These are phyloP conservation scores for Melozone crissalis DNA, from an alignment of 2,113 vertebrate genomes.

Conservation along the genomic window DNA sequence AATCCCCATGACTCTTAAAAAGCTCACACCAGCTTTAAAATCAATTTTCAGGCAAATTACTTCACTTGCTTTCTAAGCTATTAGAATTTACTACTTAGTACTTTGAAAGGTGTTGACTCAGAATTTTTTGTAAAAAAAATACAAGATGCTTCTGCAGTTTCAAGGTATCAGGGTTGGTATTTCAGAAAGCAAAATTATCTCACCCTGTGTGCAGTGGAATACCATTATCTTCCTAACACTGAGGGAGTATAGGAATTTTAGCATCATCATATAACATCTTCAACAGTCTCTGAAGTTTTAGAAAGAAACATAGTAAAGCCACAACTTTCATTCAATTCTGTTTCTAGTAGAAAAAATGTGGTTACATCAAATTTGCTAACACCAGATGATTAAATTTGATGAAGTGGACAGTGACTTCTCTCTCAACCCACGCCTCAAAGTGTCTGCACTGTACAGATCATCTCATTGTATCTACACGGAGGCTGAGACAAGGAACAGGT, in stretches of 20 bases:
- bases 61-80: not conserved
- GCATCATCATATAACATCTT: not conserved
- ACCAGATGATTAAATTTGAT: not conserved
- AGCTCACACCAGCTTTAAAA: not conserved
- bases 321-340: not conserved
- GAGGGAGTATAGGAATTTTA: not conserved
- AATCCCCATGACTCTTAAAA: not conserved
- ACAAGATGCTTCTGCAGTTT: not conserved
- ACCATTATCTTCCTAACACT: not conserved
- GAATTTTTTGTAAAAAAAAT: not conserved
- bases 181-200: not conserved
- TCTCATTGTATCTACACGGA: not conserved
- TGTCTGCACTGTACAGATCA: not conserved
- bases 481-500: not conserved
- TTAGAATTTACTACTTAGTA: not conserved
- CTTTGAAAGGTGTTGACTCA: not conserved
- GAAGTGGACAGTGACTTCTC: not conserved
- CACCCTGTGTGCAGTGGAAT: not conserved
- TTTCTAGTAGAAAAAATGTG: not conserved
- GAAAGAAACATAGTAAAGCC: not conserved
- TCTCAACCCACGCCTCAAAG: not conserved
- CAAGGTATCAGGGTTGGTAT: not conserved
- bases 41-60: not conserved
- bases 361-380: not conserved
- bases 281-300: not conserved